These are phyloP conservation scores for Rhingia campestris DNA, from an alignment of 2,888 invertebrate genomes.

Conservation along the genomic window DNA sequence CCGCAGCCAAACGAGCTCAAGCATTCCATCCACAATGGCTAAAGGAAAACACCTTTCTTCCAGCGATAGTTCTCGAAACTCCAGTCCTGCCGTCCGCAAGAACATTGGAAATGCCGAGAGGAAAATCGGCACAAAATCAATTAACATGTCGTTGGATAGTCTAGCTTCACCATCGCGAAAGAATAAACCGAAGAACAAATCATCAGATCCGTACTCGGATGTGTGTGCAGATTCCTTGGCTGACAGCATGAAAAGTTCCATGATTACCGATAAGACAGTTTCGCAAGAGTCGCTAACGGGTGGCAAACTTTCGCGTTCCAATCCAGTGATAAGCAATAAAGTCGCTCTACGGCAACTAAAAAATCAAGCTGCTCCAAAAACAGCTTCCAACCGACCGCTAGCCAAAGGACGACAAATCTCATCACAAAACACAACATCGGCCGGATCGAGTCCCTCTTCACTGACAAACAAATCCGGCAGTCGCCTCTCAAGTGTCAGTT, in stretches of 20 bases:
- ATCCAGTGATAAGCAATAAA: slow-evolving; percentile 78
- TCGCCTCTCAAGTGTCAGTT: slow-evolving; percentile 81
- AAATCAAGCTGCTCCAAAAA: slow-evolving; percentile 44
- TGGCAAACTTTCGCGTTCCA: slow-evolving; percentile 78
- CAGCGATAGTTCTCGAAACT: slow-evolving; percentile 82
- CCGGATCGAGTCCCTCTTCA: slow-evolving; percentile 82
- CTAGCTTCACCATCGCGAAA: slow-evolving; percentile 79
- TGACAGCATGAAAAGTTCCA: slow-evolving; percentile 82
- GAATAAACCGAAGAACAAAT: slow-evolving; percentile 75
- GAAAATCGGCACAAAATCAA: slow-evolving; percentile 80
- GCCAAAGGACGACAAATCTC: slow-evolving; percentile 60
- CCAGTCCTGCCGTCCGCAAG: slow-evolving; percentile 80
- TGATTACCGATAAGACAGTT: slow-evolving; percentile 82
- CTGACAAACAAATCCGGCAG: slow-evolving; percentile 82
- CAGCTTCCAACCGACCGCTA: slow-evolving; percentile 45
- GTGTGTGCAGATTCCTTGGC: slow-evolving; percentile 81
- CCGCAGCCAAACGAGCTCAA: slow-evolving; percentile 81
- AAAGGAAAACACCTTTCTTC: slow-evolving; percentile 81
- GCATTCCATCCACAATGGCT: slow-evolving; percentile 78
- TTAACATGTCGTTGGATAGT: slow-evolving; percentile 82
- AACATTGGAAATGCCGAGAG: slow-evolving; percentile 72
- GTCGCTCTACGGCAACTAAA: slow-evolving; percentile 32
- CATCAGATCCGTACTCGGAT: slow-evolving; percentile 78
- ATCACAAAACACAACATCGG: slow-evolving; percentile 78
- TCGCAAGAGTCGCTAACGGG: slow-evolving; percentile 81